phyloP scores from a whole-genome alignment of 2,888 invertebrate genomes.

The Crossocerus cetratus region DNA sequence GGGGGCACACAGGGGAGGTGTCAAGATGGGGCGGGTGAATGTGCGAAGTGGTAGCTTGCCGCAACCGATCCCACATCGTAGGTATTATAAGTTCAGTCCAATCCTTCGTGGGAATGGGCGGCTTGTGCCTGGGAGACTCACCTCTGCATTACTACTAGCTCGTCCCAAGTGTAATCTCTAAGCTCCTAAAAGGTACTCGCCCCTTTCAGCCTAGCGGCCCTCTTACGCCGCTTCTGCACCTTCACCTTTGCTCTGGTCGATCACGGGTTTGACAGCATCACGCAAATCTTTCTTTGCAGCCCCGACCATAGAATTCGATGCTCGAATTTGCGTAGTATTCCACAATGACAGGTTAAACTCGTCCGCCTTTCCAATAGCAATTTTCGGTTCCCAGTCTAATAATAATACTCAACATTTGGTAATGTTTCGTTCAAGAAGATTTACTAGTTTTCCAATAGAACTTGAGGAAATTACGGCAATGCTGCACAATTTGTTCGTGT shows the following conservation, averaged over 20 bases:
- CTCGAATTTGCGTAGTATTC: no score
- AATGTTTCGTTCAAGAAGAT: no score
- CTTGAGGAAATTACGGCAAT: no score
- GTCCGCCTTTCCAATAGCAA: no score
- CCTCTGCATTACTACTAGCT: conserved; percentile 66
- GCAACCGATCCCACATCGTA: conserved; percentile 64
- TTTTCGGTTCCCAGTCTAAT: no score
- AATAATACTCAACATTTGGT: no score
- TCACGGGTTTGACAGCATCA: conserved; percentile 17
- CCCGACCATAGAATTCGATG: no score
- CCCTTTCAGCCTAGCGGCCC: conserved; percentile 60
- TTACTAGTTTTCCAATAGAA: no score
- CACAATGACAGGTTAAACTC: no score
- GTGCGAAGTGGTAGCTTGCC: conserved; percentile 63
- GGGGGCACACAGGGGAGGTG: conserved; percentile 39
- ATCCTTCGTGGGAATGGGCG: conserved; percentile 74
- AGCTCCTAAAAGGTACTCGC: conserved; percentile 74
- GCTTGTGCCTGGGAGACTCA: conserved; percentile 66
- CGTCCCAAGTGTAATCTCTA: conserved; percentile 73
- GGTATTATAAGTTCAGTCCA: conserved; percentile 73
- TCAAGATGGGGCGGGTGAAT: conserved; percentile 40
- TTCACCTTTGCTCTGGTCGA: conserved; percentile 40
- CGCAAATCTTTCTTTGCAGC: neutral
- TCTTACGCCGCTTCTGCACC: conserved; percentile 46
- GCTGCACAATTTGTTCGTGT: no score